A percentile compares a stretch with the other conserved stretches of the same genome.
Conservation (phyloP, 2,113 vertebrate genomes). For the Chloropsis cyanopogon region DNA sequence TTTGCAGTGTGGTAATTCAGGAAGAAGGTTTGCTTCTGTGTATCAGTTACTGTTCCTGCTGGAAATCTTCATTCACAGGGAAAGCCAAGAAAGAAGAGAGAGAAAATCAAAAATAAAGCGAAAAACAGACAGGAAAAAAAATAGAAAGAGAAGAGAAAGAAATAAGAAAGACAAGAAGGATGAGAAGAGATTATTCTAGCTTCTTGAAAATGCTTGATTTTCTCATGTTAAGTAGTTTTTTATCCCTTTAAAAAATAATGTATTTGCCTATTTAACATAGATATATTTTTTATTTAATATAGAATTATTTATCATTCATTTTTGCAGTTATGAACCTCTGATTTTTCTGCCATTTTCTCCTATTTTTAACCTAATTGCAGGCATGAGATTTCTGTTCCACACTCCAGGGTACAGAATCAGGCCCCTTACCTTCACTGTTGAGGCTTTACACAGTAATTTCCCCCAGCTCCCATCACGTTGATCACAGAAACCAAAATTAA, state of each 20-base stretch:
- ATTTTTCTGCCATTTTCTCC: not conserved
- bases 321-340: not conserved
- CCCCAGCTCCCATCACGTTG: not conserved
- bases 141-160: not conserved
- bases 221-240: not conserved
- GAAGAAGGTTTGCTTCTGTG: slow-evolving; percentile 35
- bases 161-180: not conserved
- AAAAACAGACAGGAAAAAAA: not conserved
- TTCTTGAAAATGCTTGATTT: not conserved
- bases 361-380: not conserved
- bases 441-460: not conserved
- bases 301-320: not conserved
- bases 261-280: not conserved
- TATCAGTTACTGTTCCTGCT: slow-evolving; percentile 16
- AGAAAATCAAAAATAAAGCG: not conserved
- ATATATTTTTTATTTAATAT: not conserved
- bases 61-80: slow-evolving; percentile 24
- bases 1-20: not conserved
- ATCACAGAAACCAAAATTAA: not conserved
- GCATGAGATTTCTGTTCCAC: not conserved
- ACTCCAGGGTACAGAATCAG: not conserved
- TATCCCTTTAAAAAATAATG: not conserved
- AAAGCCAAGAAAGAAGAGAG: not conserved
- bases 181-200: not conserved
- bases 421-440: not conserved